These are phyloP conservation scores for Zosterops japonicus DNA, from an alignment of 2,113 vertebrate species.

Conservation along the genomic window DNA sequence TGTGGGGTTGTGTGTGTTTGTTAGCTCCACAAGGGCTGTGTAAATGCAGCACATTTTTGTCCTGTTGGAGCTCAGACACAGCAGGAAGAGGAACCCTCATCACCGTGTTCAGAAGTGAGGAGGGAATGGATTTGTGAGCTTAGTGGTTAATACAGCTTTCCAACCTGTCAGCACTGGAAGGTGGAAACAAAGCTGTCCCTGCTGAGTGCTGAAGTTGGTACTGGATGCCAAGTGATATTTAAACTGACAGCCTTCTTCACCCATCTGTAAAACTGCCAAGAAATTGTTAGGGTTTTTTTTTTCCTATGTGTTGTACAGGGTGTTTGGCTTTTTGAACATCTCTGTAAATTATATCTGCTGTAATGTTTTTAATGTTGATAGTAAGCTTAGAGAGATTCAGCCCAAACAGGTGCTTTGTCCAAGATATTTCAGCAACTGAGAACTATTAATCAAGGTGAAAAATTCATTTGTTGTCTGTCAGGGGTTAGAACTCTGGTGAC, in stretches of 20 bases:
- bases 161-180: neutral
- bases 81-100: neutral
- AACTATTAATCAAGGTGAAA: neutral
- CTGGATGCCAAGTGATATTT: neutral
- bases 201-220: neutral
- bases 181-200: neutral
- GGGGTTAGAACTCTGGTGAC: neutral
- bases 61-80: neutral
- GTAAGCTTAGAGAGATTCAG: neutral
- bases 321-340: neutral
- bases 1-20: neutral
- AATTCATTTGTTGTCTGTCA: neutral
- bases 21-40: rapidly evolving
- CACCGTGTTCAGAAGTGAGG: neutral
- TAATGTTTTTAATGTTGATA: neutral
- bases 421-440: neutral
- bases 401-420: neutral
- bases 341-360: neutral
- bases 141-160: neutral
- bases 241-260: neutral
- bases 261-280: neutral
- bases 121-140: neutral
- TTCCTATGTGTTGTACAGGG: neutral
- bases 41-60: neutral
- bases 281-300: neutral